These are phyloP conservation scores for Cataglyphis rosenhaueri DNA, from an alignment of 2,888 invertebrate species.

Conservation along the genomic window DNA sequence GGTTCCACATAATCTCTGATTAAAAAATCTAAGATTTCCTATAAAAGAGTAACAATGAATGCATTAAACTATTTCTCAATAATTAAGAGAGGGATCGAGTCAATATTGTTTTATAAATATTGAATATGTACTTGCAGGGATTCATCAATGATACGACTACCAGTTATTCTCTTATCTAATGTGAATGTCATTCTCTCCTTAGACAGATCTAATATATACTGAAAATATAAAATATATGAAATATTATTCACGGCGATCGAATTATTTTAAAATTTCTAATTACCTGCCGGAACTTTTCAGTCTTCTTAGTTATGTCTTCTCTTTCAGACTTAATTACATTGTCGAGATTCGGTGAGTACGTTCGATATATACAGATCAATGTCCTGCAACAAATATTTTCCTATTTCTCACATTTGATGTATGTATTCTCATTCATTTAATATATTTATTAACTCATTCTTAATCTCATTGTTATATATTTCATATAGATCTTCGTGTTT, in stretches of 20 bases:
- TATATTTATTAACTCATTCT: constrained; percentile 2
- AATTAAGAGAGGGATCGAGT: neutral
- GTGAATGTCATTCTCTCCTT: constrained; percentile 83
- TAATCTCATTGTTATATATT: neutral
- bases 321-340: constrained; percentile 80
- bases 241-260: neutral
- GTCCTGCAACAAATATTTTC: constrained; percentile 73
- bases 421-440: neutral
- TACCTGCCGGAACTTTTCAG: constrained; percentile 83
- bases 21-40: constrained; percentile 92
- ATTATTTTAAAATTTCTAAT: neutral
- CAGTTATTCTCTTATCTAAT: constrained; percentile 90
- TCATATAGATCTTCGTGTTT: neutral
- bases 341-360: constrained; percentile 79
- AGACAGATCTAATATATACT: constrained; percentile 80
- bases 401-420: neutral
- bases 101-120: constrained; percentile 53
- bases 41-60: constrained; percentile 27
- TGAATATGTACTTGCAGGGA: constrained; percentile 88
- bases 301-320: constrained; percentile 83
- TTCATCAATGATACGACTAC: constrained; percentile 94
- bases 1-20: constrained; percentile 93
- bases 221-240: constrained; percentile 45
- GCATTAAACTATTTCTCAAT: constrained; percentile 23
- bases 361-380: constrained; percentile 82